Percentiles rank a stretch among this genome's conserved stretches.
phyloP scores from a whole-genome alignment of 2,797 vertebrate species.

The Synanceia verrucosa region DNA sequence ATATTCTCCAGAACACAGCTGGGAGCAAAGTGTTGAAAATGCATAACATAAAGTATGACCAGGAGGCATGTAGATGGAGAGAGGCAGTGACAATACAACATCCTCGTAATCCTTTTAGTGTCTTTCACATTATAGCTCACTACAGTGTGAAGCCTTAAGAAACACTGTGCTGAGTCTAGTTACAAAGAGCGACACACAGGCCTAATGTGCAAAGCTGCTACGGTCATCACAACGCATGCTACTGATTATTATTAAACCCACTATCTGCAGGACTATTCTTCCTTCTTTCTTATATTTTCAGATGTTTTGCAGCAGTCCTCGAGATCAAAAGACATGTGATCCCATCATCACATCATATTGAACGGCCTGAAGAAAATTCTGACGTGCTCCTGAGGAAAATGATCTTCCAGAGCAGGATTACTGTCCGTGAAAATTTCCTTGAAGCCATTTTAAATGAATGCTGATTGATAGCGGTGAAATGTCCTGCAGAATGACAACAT shows the following conservation, averaged over 20 bases:
- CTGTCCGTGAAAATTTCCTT: conserved; percentile 23
- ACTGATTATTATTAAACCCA: conserved; percentile 19
- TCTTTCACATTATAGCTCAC: conserved; percentile 61
- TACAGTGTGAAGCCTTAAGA: conserved; percentile 32
- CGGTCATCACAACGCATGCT: conserved; percentile 5
- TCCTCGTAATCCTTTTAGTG: conserved; percentile 67
- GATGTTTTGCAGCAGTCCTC: conserved; percentile 13
- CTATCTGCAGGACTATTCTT: background rate
- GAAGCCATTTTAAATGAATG: conserved; percentile 29
- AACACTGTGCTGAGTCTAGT: conserved; percentile 28
- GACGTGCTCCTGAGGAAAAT: conserved; percentile 15
- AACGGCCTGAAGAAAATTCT: conserved; percentile 5
- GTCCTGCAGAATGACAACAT: conserved; percentile 28
- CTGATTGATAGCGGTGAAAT: conserved; percentile 23
- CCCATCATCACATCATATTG: conserved; percentile 33
- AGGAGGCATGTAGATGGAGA: conserved; percentile 52
- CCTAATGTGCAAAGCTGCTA: background rate
- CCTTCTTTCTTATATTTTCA: background rate
- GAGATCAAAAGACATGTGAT: conserved; percentile 39
- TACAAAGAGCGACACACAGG: conserved; percentile 19
- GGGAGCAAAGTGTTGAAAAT: conserved; percentile 40
- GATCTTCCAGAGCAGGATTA: conserved; percentile 22
- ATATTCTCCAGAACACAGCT: conserved; percentile 40
- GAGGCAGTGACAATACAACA: conserved; percentile 56
- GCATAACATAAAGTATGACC: conserved; percentile 50